Evolutionary conservation across 2,797 vertebrate species (phyloP), one percentile per base, ranked within the genome.

Genomic region (Lagodon rhomboides): DNA sequence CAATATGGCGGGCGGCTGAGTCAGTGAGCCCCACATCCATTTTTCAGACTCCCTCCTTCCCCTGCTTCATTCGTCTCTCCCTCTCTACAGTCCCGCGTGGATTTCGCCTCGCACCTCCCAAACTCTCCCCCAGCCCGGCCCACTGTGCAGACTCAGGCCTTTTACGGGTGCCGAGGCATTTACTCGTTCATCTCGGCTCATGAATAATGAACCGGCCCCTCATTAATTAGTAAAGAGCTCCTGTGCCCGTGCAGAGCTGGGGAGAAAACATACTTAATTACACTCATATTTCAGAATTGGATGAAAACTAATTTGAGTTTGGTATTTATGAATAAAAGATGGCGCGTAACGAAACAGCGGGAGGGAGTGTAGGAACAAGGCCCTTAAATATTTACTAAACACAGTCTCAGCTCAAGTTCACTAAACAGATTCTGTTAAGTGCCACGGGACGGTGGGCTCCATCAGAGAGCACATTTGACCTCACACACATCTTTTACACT

Each of bases 311-410:
- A 94, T 94, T 94, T 94, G 90, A 90, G 85, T 90, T 91, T 92
- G 93, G 91, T 93, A 91, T 94, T 94, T 92, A 95, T 96, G 91
- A 95, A 95, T 95, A 95, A 95, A 95, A 95, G 77, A 96, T 95
- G 78, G 79, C 17, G 69, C 78, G 68, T 91, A 93, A 94, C 90
- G 75, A 94, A 94, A 94, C 93, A 93, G 91, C 75, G 67, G 89
- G 92, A 85, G 90, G 87, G 77, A 69, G 89, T 91, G 92, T 91
- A 89, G 89, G 91, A 94, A 94, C 93, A 95, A 90, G 86, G 70
- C 65, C 54, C 89, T 94, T 92, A 91, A 95, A 94, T 94, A 94
- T 95, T 95, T 94, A 94, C 89, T 85, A 87, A 93, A 92, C 80
- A 81, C 62, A 77, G 63, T 85, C 84, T 66, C 75, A 75, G 89